A percentile compares a stretch with the other conserved stretches of the same genome.
Evolutionary conservation across 2,888 invertebrate species (phyloP).

Genomic region (Spisula solida): DNA sequence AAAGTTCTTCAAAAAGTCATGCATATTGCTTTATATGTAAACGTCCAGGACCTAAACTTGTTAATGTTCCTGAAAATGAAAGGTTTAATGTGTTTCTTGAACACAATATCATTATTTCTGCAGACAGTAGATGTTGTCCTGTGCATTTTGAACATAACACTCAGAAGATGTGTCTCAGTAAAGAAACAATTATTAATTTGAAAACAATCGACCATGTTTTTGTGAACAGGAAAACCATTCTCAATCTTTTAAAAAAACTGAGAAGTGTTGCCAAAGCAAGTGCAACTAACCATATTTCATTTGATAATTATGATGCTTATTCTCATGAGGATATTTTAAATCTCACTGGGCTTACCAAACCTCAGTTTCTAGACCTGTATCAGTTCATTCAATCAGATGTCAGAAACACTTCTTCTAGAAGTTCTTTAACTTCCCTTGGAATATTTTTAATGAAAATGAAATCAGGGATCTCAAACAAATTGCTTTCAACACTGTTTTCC

Average conservation of each 20-base stretch:
- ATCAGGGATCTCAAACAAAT: not conserved
- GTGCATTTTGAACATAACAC: too few relatives aligned
- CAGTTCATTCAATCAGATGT: not conserved
- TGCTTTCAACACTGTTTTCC: too few relatives aligned
- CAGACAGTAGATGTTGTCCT: slow-evolving; percentile 44
- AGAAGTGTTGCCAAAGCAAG: not conserved
- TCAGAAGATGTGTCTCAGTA: not conserved
- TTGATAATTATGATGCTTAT: not conserved
- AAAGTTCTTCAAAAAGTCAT: too few relatives aligned
- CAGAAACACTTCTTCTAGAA: not conserved
- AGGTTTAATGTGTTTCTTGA: slow-evolving; percentile 29
- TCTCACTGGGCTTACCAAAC: not conserved
- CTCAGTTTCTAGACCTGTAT: not conserved
- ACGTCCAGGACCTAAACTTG: slow-evolving; percentile 48
- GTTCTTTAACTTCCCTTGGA: not conserved
- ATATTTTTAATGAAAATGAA: not conserved
- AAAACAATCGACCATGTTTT: not conserved
- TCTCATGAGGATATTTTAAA: not conserved
- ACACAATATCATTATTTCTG: slow-evolving; percentile 24
- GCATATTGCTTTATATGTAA: too few relatives aligned
- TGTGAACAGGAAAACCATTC: slow-evolving; percentile 35
- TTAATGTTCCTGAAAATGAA: not conserved
- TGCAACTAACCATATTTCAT: not conserved
- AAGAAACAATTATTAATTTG: not conserved
- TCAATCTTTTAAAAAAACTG: not conserved